Conservation (phyloP, 2,797 vertebrate species). For the Fringilla coelebs region DNA sequence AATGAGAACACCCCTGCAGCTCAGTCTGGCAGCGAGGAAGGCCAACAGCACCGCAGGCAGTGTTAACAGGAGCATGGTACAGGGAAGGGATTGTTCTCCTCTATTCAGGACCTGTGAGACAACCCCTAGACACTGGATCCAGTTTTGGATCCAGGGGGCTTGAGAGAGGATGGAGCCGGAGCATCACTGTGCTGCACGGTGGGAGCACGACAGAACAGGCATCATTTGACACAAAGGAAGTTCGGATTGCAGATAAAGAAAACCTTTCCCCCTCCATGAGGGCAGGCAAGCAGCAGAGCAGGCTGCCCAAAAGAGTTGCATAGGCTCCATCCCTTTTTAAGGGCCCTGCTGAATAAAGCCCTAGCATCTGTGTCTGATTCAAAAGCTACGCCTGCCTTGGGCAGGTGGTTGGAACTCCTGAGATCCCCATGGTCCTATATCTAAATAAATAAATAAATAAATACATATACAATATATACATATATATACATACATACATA, state of each 20-base stretch:
- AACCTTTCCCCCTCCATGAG: neutral
- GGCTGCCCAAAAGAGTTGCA: neutral
- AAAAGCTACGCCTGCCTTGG: neutral
- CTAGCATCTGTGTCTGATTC: neutral
- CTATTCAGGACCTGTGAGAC: neutral
- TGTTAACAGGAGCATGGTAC: neutral
- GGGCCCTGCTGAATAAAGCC: neutral
- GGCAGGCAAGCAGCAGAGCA: neutral
- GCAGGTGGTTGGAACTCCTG: neutral
- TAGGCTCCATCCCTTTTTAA: neutral
- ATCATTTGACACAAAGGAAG: neutral
- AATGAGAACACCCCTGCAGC: neutral
- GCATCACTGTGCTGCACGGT: fast-evolving
- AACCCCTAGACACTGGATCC: neutral
- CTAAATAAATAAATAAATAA: too few species aligned
- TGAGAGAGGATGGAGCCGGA: neutral
- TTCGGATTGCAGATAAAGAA: neutral
- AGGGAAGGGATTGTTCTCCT: neutral
- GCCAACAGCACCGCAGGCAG: neutral
- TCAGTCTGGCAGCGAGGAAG: neutral
- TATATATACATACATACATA: neutral
- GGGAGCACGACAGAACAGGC: neutral
- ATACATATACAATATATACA: too few species aligned
- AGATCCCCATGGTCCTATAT: neutral
- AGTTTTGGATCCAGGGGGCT: neutral